phyloP scores from a whole-genome alignment of 2,797 vertebrate species.

The Sebastes kiyomatsui region DNA sequence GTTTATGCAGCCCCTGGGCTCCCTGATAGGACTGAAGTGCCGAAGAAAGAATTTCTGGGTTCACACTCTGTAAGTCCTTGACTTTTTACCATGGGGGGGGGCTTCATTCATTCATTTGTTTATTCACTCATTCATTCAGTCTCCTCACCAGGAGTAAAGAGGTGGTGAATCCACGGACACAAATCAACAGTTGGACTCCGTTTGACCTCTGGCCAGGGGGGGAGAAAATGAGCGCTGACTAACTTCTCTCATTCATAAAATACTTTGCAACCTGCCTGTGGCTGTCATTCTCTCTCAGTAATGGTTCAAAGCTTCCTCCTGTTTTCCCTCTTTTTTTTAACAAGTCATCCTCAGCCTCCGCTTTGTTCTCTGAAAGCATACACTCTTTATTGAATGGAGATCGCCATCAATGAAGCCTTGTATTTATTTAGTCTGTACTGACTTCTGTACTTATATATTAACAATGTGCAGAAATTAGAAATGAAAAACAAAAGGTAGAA shows the following conservation, averaged over 20 bases:
- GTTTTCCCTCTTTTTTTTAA: background rate
- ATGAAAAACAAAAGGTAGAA: background rate
- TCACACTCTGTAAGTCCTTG: slow-evolving; percentile 33
- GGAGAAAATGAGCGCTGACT: slow-evolving; percentile 16
- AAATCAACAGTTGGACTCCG: slow-evolving; percentile 66
- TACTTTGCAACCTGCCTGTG: slow-evolving; percentile 38
- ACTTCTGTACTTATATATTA: background rate
- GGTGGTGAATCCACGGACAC: slow-evolving; percentile 21
- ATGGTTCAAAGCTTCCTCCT: background rate
- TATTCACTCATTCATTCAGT: slow-evolving; percentile 7
- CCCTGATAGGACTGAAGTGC: slow-evolving; percentile 10
- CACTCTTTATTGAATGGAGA: background rate
- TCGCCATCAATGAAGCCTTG: background rate
- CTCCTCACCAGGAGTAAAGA: slow-evolving; percentile 3
- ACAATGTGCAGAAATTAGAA: background rate
- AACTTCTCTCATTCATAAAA: slow-evolving; percentile 62
- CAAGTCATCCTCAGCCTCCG: background rate
- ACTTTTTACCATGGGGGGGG: slow-evolving; percentile 11
- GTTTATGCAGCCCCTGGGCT: slow-evolving; percentile 22
- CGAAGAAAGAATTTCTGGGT: background rate
- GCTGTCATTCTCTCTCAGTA: slow-evolving; percentile 23
- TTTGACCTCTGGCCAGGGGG: slow-evolving; percentile 54
- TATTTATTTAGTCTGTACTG: background rate
- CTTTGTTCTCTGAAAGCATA: background rate
- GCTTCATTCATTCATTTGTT: slow-evolving; percentile 8